Percentiles rank a stretch among this genome's conserved stretches.
phyloP scores from a whole-genome alignment of 2,113 vertebrate species.

The Erpornis zantholeuca region DNA sequence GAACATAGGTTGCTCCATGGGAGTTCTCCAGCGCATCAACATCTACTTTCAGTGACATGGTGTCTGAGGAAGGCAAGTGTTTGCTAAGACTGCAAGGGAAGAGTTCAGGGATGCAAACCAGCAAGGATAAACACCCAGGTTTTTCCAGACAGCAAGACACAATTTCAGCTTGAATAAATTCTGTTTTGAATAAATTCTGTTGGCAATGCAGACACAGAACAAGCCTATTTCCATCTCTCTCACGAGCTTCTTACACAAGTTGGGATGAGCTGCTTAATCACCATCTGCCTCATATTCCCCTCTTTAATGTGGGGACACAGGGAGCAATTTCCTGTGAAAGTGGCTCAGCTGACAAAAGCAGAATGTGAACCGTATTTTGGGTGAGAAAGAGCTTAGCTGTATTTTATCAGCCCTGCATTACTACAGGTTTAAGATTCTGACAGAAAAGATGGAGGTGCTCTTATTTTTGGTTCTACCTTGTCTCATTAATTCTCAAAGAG shows the following conservation, averaged over 20 bases:
- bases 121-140: not conserved
- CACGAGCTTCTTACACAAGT: not conserved
- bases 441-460: not conserved
- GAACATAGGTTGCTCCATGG: slow-evolving; percentile 90
- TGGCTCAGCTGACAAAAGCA: not conserved
- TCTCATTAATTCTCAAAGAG: not conserved
- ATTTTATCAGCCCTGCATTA: not conserved
- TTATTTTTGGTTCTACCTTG: not conserved
- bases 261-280: not conserved
- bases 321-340: not conserved
- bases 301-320: not conserved
- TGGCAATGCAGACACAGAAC: not conserved
- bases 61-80: slow-evolving; percentile 91
- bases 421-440: not conserved
- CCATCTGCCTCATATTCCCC: not conserved
- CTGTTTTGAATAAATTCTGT: too few species aligned
- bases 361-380: not conserved
- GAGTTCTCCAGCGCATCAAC: slow-evolving; percentile 97
- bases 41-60: slow-evolving; percentile 93
- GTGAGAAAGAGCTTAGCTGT: not conserved
- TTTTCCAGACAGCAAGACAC: not conserved
- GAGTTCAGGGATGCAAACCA: slow-evolving; percentile 69
- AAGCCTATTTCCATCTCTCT: not conserved
- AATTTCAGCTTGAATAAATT: not conserved
- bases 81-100: slow-evolving; percentile 85